These are phyloP conservation scores for Alca torda DNA, from an alignment of 2,797 vertebrate species.

Conservation along the genomic window DNA sequence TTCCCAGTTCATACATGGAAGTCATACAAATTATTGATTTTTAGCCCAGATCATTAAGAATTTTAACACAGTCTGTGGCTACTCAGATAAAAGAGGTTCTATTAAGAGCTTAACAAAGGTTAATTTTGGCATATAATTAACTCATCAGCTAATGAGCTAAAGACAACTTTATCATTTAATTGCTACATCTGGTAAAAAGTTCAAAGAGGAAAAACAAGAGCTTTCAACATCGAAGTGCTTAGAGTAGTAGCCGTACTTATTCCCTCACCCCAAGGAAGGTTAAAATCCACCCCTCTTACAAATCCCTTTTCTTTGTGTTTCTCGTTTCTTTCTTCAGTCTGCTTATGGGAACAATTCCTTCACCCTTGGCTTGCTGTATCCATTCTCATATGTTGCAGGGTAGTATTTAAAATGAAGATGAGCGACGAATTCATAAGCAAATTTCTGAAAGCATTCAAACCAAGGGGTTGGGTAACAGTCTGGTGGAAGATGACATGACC, in stretches of 20 bases:
- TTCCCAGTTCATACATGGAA: constrained; percentile 57
- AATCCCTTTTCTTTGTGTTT: constrained; percentile 41
- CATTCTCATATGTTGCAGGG: neutral
- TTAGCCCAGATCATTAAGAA: constrained; percentile 59
- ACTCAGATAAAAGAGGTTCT: constrained; percentile 48
- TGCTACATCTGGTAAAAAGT: constrained; percentile 61
- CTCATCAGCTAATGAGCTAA: constrained; percentile 58
- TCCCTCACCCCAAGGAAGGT: constrained; percentile 42
- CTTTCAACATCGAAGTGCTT: constrained; percentile 51
- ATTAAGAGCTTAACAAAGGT: constrained; percentile 68
- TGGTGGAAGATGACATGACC: neutral
- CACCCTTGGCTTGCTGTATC: neutral
- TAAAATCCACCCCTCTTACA: constrained; percentile 39
- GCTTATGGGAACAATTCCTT: constrained; percentile 1
- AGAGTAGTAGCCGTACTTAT: constrained; percentile 3
- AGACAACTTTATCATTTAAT: constrained; percentile 63
- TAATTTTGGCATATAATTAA: constrained; percentile 68
- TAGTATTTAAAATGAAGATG: neutral
- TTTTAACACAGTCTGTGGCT: constrained; percentile 59
- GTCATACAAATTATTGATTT: constrained; percentile 66
- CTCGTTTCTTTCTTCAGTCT: constrained; percentile 15
- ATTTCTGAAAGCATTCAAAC: neutral
- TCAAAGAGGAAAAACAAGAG: constrained; percentile 57
- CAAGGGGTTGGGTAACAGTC: neutral
- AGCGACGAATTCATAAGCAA: neutral